Conservation (phyloP, 2,113 vertebrate species). For the Miniopterus natalensis region DNA sequence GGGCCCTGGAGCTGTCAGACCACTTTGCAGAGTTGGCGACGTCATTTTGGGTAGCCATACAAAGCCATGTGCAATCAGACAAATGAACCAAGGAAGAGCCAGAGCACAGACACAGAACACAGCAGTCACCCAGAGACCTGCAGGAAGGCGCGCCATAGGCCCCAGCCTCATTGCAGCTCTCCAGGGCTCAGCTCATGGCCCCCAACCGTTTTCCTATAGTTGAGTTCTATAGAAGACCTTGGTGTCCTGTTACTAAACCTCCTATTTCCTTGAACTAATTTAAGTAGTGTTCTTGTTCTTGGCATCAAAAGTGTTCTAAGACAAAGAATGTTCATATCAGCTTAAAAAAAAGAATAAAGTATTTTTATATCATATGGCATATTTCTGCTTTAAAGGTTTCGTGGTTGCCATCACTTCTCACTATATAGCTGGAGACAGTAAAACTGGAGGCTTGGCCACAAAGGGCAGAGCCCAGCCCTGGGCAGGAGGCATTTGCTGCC, state of each 20-base stretch:
- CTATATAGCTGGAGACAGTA: constrained; percentile 23
- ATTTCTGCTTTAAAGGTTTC: constrained; percentile 42
- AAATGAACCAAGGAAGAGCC: constrained; percentile 8
- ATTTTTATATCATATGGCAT: background rate
- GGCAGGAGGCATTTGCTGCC: constrained; percentile 21
- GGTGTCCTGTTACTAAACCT: background rate
- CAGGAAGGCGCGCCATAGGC: background rate
- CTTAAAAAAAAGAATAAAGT: background rate
- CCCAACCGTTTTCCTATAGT: background rate
- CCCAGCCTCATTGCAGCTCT: background rate
- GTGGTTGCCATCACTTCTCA: background rate
- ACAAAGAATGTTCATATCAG: constrained; percentile 17
- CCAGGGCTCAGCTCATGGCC: background rate
- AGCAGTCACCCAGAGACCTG: background rate
- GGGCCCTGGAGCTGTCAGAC: background rate
- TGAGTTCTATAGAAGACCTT: background rate
- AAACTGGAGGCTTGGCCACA: constrained; percentile 53
- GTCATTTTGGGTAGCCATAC: background rate
- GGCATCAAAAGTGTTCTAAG: constrained; percentile 5
- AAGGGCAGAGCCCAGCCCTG: background rate
- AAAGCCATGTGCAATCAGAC: background rate
- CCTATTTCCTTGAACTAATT: constrained; percentile 34
- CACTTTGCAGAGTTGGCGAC: background rate
- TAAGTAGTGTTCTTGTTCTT: constrained; percentile 40
- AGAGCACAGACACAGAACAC: background rate